Evolutionary conservation across 2,113 vertebrate species (phyloP).

Genomic region (Grammomys surdaster): DNA sequence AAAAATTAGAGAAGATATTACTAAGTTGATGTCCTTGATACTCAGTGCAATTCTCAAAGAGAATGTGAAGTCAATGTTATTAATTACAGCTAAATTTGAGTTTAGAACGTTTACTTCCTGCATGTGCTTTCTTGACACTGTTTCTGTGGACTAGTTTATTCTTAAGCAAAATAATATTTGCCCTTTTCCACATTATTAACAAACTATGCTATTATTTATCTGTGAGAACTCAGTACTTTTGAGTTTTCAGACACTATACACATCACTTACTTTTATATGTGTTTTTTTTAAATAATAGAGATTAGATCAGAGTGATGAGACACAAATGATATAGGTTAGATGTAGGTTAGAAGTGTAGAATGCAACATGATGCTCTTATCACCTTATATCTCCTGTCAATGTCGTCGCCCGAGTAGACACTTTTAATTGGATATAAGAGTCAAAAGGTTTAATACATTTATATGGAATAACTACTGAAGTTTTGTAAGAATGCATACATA

Average conservation of each 20-base stretch:
- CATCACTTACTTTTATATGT: too few species aligned
- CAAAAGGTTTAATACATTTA: background rate
- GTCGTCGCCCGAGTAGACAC: too few species aligned
- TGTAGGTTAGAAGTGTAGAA: background rate
- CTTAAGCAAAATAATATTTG: slow-evolving; percentile 22
- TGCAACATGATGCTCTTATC: background rate
- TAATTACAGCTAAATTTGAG: background rate
- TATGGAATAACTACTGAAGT: background rate
- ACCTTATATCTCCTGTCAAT: background rate
- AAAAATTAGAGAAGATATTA: background rate
- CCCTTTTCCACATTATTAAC: background rate
- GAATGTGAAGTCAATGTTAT: background rate
- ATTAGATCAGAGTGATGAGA: background rate
- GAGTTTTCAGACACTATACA: background rate
- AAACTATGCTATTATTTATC: background rate
- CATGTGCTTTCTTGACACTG: background rate
- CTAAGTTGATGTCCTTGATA: background rate
- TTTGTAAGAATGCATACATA: background rate
- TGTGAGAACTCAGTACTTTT: background rate
- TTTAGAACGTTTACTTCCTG: background rate
- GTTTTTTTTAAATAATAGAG: too few species aligned
- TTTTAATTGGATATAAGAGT: background rate
- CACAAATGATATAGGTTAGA: background rate
- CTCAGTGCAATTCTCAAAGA: background rate
- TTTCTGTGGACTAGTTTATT: background rate